phyloP scores from a whole-genome alignment of 2,797 vertebrate genomes.

The Gymnocypris eckloni region DNA sequence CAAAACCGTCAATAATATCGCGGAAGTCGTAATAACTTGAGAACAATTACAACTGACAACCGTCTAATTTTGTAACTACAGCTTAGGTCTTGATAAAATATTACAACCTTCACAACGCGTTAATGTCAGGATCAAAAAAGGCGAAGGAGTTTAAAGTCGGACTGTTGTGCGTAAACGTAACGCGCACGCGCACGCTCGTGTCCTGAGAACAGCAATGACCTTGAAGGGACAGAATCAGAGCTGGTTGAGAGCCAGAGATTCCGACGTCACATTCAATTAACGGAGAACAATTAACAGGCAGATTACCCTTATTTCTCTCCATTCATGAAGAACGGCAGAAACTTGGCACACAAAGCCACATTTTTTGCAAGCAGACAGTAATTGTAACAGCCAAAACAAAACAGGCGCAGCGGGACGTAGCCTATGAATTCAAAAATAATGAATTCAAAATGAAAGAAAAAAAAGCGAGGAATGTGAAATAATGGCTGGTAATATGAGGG shows the following conservation, averaged over 20 bases:
- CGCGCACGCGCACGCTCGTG: slow-evolving; percentile 8
- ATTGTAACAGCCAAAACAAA: slow-evolving; percentile 77
- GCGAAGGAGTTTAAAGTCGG: neutral
- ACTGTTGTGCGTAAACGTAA: neutral
- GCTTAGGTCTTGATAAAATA: slow-evolving; percentile 1
- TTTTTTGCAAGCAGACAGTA: slow-evolving; percentile 75
- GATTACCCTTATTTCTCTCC: slow-evolving; percentile 81
- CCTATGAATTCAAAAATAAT: too few relatives aligned
- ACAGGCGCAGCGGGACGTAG: slow-evolving; percentile 73
- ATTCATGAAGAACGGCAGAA: slow-evolving; percentile 72
- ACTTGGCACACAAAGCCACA: slow-evolving; percentile 75
- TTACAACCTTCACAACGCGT: neutral
- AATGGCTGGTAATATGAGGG: slow-evolving; percentile 1
- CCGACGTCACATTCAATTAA: slow-evolving; percentile 94
- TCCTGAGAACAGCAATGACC: slow-evolving; percentile 71
- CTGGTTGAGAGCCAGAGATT: slow-evolving; percentile 81
- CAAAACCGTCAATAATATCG: neutral
- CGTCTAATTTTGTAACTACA: neutral
- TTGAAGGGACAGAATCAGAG: slow-evolving; percentile 58
- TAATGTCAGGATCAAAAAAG: neutral
- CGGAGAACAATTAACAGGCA: slow-evolving; percentile 90
- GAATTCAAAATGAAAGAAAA: too few relatives aligned
- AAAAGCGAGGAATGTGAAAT: neutral
- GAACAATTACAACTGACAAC: neutral
- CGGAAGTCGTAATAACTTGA: neutral